Evolutionary conservation across 2,113 vertebrate species (phyloP), one percentile per base, ranked within the genome.

Genomic region (Macaca nemestrina): DNA sequence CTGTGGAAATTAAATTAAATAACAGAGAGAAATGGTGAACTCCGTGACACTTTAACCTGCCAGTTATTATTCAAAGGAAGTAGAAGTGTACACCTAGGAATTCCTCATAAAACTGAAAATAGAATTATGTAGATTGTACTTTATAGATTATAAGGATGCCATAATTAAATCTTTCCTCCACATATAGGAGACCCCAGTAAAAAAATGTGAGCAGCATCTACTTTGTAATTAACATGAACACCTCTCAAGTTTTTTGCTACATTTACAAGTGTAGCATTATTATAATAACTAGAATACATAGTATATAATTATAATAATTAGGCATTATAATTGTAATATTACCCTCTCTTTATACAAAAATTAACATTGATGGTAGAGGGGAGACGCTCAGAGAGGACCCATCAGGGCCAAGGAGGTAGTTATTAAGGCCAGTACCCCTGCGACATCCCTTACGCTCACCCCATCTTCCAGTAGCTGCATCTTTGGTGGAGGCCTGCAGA

Each of bases 381-480:
- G 70, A 40, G 50, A 35, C 14, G 25, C 12, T 23, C 50, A 61
- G 72, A 11, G 22, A 40, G n/a, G 8, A 48, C 5, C 32, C 6
- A 8, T 9, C 27, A 4, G 79, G 10, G 23, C 55, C 32, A 18
- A 32, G 35, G 72, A 59, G 45, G 45, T 12, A 45, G 8, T 1
- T 9, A 3, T 25, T 6, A 45, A 64, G 23, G 11, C 17, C 18
- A 6, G 2, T 13, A 4, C 13, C 32, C 6, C 32, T 6, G 11
- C 0, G 2, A 6, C 0, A 1, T 18, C 75, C 9, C 45, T 3
- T 4, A 35, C 32, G 55, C 52, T 13, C 16, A 23, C 13, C 3
- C 8, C 2, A 0, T 12, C 43, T 50, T 55, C n/a, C 64, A 38
- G 68, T 25, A 12, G 70, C 48, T 70, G 35, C 38, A 23, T n/a